Evolutionary conservation across 2,797 vertebrate genomes (phyloP).

Genomic region (Odontamblyopus rebecca): DNA sequence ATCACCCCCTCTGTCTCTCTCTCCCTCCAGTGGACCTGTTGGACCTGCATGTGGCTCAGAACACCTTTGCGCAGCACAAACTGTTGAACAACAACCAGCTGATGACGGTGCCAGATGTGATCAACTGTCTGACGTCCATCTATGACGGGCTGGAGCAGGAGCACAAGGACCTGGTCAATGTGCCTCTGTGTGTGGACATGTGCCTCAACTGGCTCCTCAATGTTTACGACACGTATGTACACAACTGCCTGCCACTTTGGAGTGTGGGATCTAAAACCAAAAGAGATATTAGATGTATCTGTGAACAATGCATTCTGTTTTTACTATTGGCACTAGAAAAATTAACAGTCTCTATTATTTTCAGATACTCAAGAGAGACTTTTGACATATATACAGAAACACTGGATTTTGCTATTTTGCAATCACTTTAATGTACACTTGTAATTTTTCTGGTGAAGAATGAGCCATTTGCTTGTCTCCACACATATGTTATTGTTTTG

Average conservation of each 20-base stretch:
- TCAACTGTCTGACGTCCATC: constrained; percentile 91
- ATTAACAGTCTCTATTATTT: no score
- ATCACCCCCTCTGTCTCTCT: neutral
- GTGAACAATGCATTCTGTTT: no score
- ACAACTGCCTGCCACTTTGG: neutral
- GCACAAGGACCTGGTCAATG: constrained; percentile 93
- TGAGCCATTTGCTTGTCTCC: no score
- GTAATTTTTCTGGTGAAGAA: no score
- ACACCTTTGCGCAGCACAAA: constrained; percentile 91
- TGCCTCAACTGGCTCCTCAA: constrained; percentile 98
- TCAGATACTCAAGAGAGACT: no score
- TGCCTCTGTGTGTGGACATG: constrained; percentile 95
- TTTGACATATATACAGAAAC: no score
- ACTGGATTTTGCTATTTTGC: no score
- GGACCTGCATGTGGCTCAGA: constrained; percentile 89
- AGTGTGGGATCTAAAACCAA: no score
- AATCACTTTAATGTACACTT: no score
- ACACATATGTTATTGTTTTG: no score
- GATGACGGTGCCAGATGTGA: constrained; percentile 89
- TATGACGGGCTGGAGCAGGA: constrained; percentile 93
- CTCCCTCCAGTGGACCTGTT: constrained; percentile 87
- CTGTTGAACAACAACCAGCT: constrained; percentile 89
- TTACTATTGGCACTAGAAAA: no score
- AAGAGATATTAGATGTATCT: no score
- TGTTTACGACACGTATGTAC: constrained; percentile 93